Conservation (phyloP, 2,797 vertebrate genomes). For the Sebastes alutus region DNA sequence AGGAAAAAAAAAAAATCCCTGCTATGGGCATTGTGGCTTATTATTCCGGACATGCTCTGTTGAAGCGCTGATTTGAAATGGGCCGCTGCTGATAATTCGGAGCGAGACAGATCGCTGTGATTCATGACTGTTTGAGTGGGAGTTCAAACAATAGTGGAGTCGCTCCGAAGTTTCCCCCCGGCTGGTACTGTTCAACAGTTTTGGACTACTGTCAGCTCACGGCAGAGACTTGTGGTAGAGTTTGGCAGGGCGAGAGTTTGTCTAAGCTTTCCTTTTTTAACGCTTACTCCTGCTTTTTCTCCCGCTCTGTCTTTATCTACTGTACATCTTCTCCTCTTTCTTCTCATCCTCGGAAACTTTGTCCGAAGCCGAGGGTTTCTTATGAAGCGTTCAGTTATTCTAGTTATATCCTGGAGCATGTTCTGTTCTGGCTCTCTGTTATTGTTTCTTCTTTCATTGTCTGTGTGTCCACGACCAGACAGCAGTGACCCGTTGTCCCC, state of each 20-base stretch:
- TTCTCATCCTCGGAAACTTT: background rate
- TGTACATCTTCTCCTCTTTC: background rate
- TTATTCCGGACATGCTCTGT: conserved; percentile 72
- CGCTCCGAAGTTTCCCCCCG: conserved; percentile 36
- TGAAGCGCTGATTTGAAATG: conserved; percentile 59
- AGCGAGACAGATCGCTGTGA: conserved; percentile 36
- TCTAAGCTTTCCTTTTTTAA: conserved; percentile 27
- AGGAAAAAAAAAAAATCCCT: background rate
- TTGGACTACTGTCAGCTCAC: conserved; percentile 25
- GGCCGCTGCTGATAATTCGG: conserved; percentile 43
- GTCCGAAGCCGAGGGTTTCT: conserved; percentile 12
- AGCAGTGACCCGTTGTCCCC: conserved; percentile 27
- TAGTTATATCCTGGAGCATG: conserved; percentile 9
- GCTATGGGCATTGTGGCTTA: conserved; percentile 45
- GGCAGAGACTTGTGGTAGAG: conserved; percentile 25
- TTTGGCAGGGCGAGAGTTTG: conserved; percentile 23
- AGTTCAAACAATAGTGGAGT: conserved; percentile 53
- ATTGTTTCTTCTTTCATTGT: conserved; percentile 14
- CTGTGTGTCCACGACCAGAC: conserved; percentile 9
- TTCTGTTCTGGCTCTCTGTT: conserved; percentile 8
- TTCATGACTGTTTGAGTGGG: conserved; percentile 63
- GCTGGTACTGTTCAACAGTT: conserved; percentile 54
- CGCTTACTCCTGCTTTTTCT: background rate
- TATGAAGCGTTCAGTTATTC: conserved; percentile 2
- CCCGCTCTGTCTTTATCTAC: background rate